These are phyloP conservation scores for Phyllotis vaccarum DNA, from an alignment of 2,797 vertebrate genomes.

Conservation along the genomic window DNA sequence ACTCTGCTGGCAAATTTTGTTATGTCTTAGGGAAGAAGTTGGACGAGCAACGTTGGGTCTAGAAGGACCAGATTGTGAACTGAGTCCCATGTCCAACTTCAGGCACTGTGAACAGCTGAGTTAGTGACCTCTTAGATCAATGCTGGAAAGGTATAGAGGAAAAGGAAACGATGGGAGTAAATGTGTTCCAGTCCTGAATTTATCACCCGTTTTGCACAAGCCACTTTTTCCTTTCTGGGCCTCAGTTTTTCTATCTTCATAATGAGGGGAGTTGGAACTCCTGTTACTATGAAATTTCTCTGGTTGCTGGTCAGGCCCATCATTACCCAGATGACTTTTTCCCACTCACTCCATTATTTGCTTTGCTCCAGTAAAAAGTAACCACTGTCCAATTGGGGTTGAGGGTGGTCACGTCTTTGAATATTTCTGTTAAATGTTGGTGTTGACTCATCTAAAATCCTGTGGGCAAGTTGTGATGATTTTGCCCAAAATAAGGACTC, in stretches of 20 bases:
- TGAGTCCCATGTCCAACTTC: not conserved
- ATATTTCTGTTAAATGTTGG: conserved; percentile 13
- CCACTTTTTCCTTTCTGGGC: not conserved
- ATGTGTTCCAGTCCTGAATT: not conserved
- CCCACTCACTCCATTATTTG: not conserved
- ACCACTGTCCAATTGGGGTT: not conserved
- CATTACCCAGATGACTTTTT: not conserved
- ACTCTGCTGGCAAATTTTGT: conserved; percentile 48
- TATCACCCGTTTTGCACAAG: not conserved
- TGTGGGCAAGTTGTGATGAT: conserved; percentile 32
- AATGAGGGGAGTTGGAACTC: not conserved
- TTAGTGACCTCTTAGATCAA: not conserved
- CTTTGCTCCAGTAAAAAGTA: conserved; percentile 13
- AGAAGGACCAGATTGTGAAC: not conserved
- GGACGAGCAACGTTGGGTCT: not conserved
- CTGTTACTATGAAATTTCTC: conserved; percentile 3
- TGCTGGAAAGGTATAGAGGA: not conserved
- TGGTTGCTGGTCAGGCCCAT: not conserved
- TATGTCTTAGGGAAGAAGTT: conserved; percentile 10
- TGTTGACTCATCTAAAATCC: conserved; percentile 41
- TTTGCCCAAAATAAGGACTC: conserved; percentile 56
- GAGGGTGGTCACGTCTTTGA: not conserved
- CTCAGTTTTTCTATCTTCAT: conserved; percentile 53
- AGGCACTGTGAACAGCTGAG: not conserved
- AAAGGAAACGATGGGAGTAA: not conserved